Evolutionary conservation across 2,113 vertebrate species (phyloP).

Genomic region (Diadophis punctatus): DNA sequence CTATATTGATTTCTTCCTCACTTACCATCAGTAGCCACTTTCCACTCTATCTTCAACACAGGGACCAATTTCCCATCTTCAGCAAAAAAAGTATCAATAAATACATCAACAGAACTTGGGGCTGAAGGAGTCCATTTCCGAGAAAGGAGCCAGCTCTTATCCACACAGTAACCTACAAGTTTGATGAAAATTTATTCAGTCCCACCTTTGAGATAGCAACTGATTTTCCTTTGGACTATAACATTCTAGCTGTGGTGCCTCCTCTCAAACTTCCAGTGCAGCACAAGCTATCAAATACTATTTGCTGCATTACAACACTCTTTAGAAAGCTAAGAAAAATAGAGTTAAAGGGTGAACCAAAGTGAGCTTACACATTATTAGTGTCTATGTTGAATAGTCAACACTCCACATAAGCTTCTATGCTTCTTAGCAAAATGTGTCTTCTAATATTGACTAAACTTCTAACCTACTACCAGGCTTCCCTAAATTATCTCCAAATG

Average conservation of each 20-base stretch:
- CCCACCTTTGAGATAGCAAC: neutral
- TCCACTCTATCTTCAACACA: slow-evolving; percentile 67
- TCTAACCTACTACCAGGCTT: neutral
- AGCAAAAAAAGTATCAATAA: slow-evolving; percentile 30
- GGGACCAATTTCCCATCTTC: slow-evolving; percentile 54
- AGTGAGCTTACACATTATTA: neutral
- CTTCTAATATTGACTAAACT: neutral
- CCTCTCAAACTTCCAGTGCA: neutral
- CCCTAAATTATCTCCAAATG: neutral
- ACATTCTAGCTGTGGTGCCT: neutral
- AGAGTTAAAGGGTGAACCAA: neutral
- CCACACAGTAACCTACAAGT: slow-evolving; percentile 68
- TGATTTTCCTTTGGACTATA: neutral
- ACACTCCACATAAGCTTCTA: neutral
- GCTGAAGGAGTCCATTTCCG: slow-evolving; percentile 67
- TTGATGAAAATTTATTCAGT: slow-evolving; percentile 20
- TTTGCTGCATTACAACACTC: neutral
- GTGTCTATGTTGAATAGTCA: neutral
- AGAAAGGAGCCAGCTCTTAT: slow-evolving; percentile 62
- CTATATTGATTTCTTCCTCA: neutral
- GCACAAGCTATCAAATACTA: neutral
- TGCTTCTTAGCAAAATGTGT: neutral
- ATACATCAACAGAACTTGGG: slow-evolving; percentile 60
- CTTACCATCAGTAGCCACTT: slow-evolving; percentile 70
- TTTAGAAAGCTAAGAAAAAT: neutral